phyloP scores from a whole-genome alignment of 92 coral and sea anemone species.

The Phenganax marumi region DNA sequence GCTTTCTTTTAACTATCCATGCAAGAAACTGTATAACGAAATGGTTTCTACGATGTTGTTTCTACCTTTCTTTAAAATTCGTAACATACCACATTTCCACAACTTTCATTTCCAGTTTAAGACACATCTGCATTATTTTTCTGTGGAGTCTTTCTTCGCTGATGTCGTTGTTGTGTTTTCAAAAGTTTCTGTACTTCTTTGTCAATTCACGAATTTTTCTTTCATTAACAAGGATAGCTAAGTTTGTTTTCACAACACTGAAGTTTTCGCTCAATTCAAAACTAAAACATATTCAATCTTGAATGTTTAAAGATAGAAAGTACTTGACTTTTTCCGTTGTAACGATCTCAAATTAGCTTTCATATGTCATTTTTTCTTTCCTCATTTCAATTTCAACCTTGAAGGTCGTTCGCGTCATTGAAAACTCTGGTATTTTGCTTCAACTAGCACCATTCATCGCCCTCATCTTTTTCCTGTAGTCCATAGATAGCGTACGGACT shows the following conservation, averaged over 20 bases:
- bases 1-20: conserved; percentile 1
- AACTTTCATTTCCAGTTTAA: too few species aligned
- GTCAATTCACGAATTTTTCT: too few species aligned
- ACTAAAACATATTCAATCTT: too few species aligned
- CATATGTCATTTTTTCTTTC: background rate
- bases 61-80: background rate
- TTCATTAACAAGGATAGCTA: too few species aligned
- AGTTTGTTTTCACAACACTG: too few species aligned
- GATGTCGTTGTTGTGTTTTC: too few species aligned
- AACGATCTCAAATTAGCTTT: background rate
- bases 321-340: background rate
- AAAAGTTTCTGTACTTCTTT: too few species aligned
- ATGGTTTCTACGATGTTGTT: too few species aligned
- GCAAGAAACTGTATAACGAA: background rate
- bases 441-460: conserved; percentile 90
- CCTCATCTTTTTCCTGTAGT: conserved; percentile 90
- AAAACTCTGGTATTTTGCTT: background rate
- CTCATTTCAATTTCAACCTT: background rate
- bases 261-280: too few species aligned
- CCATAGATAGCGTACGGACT: conserved; percentile 99
- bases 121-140: too few species aligned
- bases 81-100: background rate
- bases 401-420: background rate
- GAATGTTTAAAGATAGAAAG: too few species aligned
- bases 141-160: too few species aligned